Evolutionary conservation across 2,797 vertebrate species (phyloP), one percentile per base, ranked within the genome.

Genomic region (Rhabdophis nuchalis): DNA sequence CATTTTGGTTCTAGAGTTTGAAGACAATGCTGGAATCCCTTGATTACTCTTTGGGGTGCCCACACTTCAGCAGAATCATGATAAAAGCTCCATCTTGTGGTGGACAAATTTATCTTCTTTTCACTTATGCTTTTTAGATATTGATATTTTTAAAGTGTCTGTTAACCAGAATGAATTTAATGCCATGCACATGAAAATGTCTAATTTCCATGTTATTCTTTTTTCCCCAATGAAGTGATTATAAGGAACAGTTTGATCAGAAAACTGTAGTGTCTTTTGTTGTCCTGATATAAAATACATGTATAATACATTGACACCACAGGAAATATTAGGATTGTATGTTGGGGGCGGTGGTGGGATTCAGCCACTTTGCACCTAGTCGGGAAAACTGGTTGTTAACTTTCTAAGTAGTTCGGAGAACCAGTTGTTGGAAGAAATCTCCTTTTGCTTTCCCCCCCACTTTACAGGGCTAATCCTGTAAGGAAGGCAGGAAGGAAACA

Each of bases 51-150:
- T 54, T 77, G 57, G 46, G 88, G 36, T 85, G 36, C 8, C 61
- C 50, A 12, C 11, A 54, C 8, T 85, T 88, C 14, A 85, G 86
- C 6, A 57, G 90, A 86, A 89, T 93, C 6, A 5, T 89, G 29
- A 60, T 46, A 20, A 89, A 72, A 85, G 92, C 92, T 89, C 92
- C 92, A 89, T 53, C 90, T 72, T 72, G 92, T 93, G 92, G 92
- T 36, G 25, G 25, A 89, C 36, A 89, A 23, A 11, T 89, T 86
- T 72, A 50, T 90, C 53, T 90, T 92, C 32, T 91, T 64, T 88
- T 16, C 23, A 20, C 64, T 25, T 58, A 14, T 20, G 16, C 32
- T 90, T 9, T 87, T 46, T 46, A 46, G 46, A 46, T 46, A 46
- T 12, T 1, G 41, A 16, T 27, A 23, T 86, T 68, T 85, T 46